Evolutionary conservation across 2,113 vertebrate species (phyloP).

Genomic region (Dipodomys merriami): DNA sequence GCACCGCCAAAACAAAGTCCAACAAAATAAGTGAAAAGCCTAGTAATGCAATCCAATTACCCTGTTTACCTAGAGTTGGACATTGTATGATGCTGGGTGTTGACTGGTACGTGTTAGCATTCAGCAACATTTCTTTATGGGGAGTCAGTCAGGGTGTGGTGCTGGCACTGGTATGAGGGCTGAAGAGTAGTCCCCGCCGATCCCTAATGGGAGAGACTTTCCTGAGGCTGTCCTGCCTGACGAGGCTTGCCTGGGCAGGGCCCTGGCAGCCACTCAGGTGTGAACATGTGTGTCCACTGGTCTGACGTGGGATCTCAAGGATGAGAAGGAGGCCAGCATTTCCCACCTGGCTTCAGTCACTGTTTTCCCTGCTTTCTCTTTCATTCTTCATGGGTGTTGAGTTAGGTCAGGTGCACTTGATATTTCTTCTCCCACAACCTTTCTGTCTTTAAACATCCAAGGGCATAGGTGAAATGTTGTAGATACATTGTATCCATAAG

Average conservation of each 20-base stretch:
- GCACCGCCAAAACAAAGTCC: neutral
- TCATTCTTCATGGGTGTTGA: neutral
- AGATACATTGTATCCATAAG: neutral
- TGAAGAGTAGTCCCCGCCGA: neutral
- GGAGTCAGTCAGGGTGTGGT: neutral
- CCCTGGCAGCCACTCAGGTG: neutral
- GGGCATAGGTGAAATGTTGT: neutral
- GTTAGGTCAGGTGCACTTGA: neutral
- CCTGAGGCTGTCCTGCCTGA: neutral
- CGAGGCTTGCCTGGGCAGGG: neutral
- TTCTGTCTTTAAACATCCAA: neutral
- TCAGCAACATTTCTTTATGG: neutral
- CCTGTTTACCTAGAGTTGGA: neutral
- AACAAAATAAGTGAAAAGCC: neutral
- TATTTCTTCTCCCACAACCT: neutral
- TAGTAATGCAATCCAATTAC: neutral
- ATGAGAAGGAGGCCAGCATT: neutral
- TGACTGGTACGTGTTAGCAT: neutral
- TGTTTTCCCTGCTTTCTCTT: neutral
- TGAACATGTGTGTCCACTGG: neutral
- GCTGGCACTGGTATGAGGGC: accelerated
- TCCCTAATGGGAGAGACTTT: neutral
- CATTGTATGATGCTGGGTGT: neutral
- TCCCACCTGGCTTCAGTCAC: neutral
- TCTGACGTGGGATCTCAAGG: neutral